These are phyloP conservation scores for Sapayoa aenigma DNA, from an alignment of 2,113 vertebrate species.

Conservation along the genomic window DNA sequence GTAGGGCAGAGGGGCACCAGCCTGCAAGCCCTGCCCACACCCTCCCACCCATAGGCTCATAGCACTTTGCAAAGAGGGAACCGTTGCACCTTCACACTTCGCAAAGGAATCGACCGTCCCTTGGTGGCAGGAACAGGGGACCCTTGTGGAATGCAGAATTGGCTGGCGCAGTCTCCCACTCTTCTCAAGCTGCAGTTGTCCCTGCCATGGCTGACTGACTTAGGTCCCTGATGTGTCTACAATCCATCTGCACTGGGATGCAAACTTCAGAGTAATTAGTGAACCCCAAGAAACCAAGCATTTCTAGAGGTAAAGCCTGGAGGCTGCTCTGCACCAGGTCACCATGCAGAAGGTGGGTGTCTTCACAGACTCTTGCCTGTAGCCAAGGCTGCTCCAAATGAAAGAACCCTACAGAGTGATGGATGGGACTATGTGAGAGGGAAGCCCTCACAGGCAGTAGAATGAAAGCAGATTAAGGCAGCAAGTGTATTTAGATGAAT, in stretches of 20 bases:
- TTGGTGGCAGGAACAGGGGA: neutral
- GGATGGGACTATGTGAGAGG: neutral
- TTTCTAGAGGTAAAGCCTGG: neutral
- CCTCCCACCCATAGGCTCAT: neutral
- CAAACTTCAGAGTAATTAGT: neutral
- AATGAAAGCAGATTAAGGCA: conserved; percentile 9
- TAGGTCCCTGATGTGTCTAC: neutral
- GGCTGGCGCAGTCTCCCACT: neutral
- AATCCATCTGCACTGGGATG: neutral
- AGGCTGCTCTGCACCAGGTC: neutral
- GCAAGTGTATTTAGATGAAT: neutral
- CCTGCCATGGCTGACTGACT: neutral
- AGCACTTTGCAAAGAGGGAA: neutral
- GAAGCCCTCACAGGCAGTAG: neutral
- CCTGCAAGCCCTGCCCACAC: neutral
- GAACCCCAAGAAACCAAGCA: neutral
- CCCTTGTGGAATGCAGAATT: neutral
- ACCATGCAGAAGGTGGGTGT: rapidly evolving
- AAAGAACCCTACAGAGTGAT: neutral
- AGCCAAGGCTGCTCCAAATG: neutral
- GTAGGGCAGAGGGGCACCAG: neutral
- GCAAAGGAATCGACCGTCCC: neutral
- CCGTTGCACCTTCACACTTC: neutral
- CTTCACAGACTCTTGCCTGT: neutral
- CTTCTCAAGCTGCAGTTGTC: neutral